Percentiles rank a stretch among this genome's conserved stretches.
Evolutionary conservation across 1,140 invertebrate species (phyloP).

Genomic region (Druon quercuslanigerum): DNA sequence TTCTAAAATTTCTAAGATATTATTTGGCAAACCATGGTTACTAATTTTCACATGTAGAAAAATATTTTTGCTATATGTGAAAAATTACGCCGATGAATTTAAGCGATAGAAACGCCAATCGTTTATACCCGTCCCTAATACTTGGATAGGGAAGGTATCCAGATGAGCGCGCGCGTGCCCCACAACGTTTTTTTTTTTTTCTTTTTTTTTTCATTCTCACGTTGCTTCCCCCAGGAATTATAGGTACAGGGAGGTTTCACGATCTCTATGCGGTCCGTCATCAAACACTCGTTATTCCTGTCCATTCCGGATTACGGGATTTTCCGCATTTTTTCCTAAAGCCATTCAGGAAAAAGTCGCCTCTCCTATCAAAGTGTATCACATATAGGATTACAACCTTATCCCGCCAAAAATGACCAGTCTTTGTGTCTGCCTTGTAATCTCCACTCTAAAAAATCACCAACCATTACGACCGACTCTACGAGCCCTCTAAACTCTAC

Average conservation of each 20-base stretch:
- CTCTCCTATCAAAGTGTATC: slow-evolving; percentile 65
- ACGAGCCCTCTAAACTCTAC: background rate
- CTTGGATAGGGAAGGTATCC: slow-evolving; percentile 54
- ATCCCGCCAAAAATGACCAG: slow-evolving; percentile 64
- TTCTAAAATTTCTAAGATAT: too few species aligned
- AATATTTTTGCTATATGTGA: too few species aligned
- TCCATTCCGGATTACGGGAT: slow-evolving; percentile 69
- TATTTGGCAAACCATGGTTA: too few species aligned
- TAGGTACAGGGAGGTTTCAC: slow-evolving; percentile 59
- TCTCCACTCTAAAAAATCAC: slow-evolving; percentile 61
- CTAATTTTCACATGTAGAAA: too few species aligned
- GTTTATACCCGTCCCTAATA: slow-evolving; percentile 26
- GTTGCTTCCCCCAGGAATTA: slow-evolving; percentile 45
- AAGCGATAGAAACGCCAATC: background rate
- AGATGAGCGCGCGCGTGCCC: slow-evolving; percentile 57
- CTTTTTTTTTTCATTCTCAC: slow-evolving; percentile 61
- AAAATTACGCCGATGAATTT: background rate
- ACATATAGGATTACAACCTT: slow-evolving; percentile 65
- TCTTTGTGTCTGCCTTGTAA: slow-evolving; percentile 58
- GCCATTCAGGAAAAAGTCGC: slow-evolving; percentile 58
- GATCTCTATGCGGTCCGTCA: slow-evolving; percentile 62
- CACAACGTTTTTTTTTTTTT: slow-evolving; percentile 52
- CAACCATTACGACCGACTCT: slow-evolving; percentile 46
- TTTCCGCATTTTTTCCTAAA: slow-evolving; percentile 57
- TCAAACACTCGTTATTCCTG: slow-evolving; percentile 74